Evolutionary conservation across 2,888 invertebrate genomes (phyloP).

Genomic region (Callyntrura sp.): DNA sequence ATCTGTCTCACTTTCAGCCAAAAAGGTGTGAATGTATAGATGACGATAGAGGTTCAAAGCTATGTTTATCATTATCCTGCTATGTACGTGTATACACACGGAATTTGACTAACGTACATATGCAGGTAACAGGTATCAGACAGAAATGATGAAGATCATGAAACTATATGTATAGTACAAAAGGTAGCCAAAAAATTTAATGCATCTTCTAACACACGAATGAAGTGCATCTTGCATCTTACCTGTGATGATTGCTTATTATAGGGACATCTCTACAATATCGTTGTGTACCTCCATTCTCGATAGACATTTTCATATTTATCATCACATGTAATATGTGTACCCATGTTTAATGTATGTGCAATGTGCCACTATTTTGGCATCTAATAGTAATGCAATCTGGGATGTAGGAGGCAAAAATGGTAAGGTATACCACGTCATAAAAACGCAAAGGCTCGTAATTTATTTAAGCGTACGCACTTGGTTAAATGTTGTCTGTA

Average conservation of each 20-base stretch:
- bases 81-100: not conserved
- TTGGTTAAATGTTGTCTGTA: not conserved
- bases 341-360: too few species aligned
- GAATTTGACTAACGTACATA: not conserved
- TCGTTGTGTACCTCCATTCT: not conserved
- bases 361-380: not conserved
- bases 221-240: not conserved
- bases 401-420: not conserved
- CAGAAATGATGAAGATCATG: slow-evolving; percentile 24
- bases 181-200: not conserved
- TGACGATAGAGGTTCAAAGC: too few species aligned
- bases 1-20: too few species aligned
- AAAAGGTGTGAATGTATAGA: too few species aligned
- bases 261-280: not conserved
- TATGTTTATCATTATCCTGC: too few species aligned
- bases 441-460: not conserved
- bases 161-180: not conserved
- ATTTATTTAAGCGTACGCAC: not conserved
- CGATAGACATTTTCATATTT: not conserved
- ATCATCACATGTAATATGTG: too few species aligned
- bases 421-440: not conserved
- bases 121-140: slow-evolving; percentile 11
- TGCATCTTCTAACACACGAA: not conserved
- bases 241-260: not conserved
- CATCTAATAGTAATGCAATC: not conserved